phyloP scores from a whole-genome alignment of 2,113 vertebrate species.

The Epinephelus lanceolatus region DNA sequence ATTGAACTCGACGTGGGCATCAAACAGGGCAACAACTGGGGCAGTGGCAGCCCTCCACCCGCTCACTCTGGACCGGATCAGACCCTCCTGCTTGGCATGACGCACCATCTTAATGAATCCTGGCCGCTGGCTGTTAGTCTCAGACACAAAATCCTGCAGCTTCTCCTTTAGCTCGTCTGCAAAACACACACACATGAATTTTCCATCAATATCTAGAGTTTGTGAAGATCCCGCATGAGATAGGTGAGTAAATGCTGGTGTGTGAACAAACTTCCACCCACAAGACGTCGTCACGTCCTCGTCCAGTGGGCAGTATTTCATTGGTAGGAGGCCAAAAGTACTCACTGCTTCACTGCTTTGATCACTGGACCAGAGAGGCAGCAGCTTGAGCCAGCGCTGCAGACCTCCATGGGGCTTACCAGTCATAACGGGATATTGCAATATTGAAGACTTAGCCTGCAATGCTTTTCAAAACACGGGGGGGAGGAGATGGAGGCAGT shows the following conservation, averaged over 20 bases:
- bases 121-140: constrained; percentile 89
- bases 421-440: constrained; percentile 61
- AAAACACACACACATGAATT: constrained; percentile 46
- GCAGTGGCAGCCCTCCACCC: constrained; percentile 95
- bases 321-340: constrained; percentile 64
- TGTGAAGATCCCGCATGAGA: constrained; percentile 32
- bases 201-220: constrained; percentile 19
- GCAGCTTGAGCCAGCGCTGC: constrained; percentile 59
- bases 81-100: constrained; percentile 93
- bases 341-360: constrained; percentile 70
- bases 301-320: constrained; percentile 62
- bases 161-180: constrained; percentile 96
- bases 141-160: constrained; percentile 90
- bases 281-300: constrained; percentile 54
- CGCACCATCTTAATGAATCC: constrained; percentile 96
- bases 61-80: constrained; percentile 96
- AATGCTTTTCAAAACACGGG: constrained; percentile 57
- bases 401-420: constrained; percentile 58
- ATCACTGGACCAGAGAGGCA: constrained; percentile 75
- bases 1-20: constrained; percentile 97
- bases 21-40: constrained; percentile 95
- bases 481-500: constrained; percentile 36
- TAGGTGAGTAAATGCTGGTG: constrained; percentile 33
- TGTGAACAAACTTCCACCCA: constrained; percentile 63
- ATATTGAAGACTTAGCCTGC: constrained; percentile 62